These are phyloP conservation scores for Sylvilagus floridanus DNA, from an alignment of 2,797 vertebrate genomes.

Conservation along the genomic window DNA sequence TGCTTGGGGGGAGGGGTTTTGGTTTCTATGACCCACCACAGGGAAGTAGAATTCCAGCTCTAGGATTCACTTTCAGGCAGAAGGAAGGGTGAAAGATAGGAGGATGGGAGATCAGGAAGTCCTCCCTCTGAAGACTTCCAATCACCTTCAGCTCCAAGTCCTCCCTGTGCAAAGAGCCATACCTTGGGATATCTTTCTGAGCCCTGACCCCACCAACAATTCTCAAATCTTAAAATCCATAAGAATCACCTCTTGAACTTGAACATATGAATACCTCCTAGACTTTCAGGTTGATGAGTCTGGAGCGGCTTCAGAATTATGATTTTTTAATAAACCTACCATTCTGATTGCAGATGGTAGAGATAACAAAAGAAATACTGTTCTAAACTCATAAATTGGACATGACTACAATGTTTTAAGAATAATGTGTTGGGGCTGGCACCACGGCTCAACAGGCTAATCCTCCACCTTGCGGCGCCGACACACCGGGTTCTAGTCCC, in stretches of 20 bases:
- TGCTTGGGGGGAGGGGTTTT: not conserved
- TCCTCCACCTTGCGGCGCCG: no score
- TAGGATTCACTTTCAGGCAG: not conserved
- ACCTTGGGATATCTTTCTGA: not conserved
- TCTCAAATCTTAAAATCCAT: constrained; percentile 17
- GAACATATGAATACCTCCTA: not conserved
- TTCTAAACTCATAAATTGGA: not conserved
- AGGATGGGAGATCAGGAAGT: not conserved
- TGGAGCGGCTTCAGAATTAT: not conserved
- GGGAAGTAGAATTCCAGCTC: not conserved
- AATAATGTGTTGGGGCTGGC: not conserved
- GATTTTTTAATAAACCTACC: constrained; percentile 10
- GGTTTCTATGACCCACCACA: not conserved
- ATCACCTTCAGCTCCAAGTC: not conserved
- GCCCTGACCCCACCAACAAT: not conserved
- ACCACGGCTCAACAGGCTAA: no score
- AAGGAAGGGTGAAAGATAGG: not conserved
- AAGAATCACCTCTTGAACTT: not conserved
- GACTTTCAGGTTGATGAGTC: constrained; percentile 6
- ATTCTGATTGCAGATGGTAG: not conserved
- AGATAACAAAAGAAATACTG: not conserved
- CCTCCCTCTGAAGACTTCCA: not conserved
- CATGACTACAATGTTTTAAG: not conserved
- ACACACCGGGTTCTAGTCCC: no score
- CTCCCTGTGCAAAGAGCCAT: not conserved